Evolutionary conservation across 1,140 invertebrate genomes (phyloP).

Genomic region (Chelonus insularis): DNA sequence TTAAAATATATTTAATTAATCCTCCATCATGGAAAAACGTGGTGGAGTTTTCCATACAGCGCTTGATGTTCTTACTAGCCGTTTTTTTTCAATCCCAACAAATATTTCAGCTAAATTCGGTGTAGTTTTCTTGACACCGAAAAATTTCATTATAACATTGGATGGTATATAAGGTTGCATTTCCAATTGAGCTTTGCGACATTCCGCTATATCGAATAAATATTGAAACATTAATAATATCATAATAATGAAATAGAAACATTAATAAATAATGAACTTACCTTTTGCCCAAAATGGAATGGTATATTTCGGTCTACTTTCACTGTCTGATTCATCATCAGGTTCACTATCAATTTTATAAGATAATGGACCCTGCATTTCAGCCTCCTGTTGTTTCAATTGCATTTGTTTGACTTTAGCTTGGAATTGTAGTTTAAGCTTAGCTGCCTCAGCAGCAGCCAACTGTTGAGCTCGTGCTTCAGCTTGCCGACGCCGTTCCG

Average conservation of each 20-base stretch:
- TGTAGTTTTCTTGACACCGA: slow-evolving; percentile 65
- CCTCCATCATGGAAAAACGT: slow-evolving; percentile 58
- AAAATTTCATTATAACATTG: slow-evolving; percentile 62
- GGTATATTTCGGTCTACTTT: slow-evolving; percentile 57
- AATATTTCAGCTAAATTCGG: slow-evolving; percentile 71
- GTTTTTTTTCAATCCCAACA: slow-evolving; percentile 65
- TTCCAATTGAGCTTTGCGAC: slow-evolving; percentile 42
- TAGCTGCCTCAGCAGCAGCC: slow-evolving; percentile 50
- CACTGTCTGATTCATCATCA: slow-evolving; percentile 64
- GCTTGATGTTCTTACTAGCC: slow-evolving; percentile 71
- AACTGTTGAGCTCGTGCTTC: slow-evolving; percentile 49
- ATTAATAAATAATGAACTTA: slow-evolving; percentile 39
- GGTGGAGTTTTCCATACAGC: slow-evolving; percentile 72
- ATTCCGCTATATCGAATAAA: slow-evolving; percentile 39
- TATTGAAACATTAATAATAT: slow-evolving; percentile 35
- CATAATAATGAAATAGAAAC: too few relatives aligned
- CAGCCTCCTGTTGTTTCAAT: slow-evolving; percentile 25
- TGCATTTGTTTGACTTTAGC: slow-evolving; percentile 25
- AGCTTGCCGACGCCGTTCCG: slow-evolving; percentile 47
- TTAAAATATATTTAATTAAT: background rate
- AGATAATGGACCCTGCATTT: slow-evolving; percentile 33
- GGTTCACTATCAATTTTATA: slow-evolving; percentile 54
- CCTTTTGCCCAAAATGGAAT: slow-evolving; percentile 62
- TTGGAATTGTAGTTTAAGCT: slow-evolving; percentile 41
- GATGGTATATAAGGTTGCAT: slow-evolving; percentile 49